Evolutionary conservation across 2,888 invertebrate species (phyloP).

Genomic region (Tethea ocularis): DNA sequence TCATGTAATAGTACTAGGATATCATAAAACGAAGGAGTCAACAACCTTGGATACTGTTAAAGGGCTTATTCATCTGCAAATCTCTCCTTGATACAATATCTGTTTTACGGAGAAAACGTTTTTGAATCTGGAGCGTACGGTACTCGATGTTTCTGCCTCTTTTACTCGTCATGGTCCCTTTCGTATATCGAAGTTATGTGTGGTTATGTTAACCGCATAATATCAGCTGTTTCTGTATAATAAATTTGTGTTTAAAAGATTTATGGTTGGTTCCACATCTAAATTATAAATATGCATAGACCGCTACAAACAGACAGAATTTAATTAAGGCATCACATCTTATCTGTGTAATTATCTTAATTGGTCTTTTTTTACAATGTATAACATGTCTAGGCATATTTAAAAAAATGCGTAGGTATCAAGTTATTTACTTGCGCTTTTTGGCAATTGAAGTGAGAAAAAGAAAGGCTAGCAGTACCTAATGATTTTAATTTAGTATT

Average conservation of each 20-base stretch:
- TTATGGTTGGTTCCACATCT: slow-evolving; percentile 19
- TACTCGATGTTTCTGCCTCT: slow-evolving; percentile 34
- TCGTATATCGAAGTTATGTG: slow-evolving; percentile 32
- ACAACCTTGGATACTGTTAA: slow-evolving; percentile 14
- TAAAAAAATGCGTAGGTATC: too few species aligned
- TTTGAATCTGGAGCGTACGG: slow-evolving; percentile 58
- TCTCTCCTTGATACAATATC: slow-evolving; percentile 49
- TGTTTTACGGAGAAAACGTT: slow-evolving; percentile 52
- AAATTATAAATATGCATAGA: slow-evolving; percentile 4
- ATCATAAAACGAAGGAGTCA: slow-evolving; percentile 25
- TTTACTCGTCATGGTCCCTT: slow-evolving; percentile 29
- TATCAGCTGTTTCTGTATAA: slow-evolving; percentile 26
- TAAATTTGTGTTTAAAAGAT: slow-evolving; percentile 16
- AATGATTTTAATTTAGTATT: too few species aligned
- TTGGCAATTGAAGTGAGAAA: too few species aligned
- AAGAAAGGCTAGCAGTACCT: too few species aligned
- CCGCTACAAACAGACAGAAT: neutral
- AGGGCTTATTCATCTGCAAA: slow-evolving; percentile 8
- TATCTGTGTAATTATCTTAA: slow-evolving; percentile 10
- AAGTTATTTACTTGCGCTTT: too few species aligned
- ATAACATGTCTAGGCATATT: neutral
- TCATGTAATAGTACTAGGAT: slow-evolving; percentile 24
- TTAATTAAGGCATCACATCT: neutral
- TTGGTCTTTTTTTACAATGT: neutral
- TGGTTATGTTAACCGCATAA: slow-evolving; percentile 32